Evolutionary conservation across 2,797 vertebrate species (phyloP), one percentile per base, ranked within the genome.

Genomic region (Tenualosa ilisha): DNA sequence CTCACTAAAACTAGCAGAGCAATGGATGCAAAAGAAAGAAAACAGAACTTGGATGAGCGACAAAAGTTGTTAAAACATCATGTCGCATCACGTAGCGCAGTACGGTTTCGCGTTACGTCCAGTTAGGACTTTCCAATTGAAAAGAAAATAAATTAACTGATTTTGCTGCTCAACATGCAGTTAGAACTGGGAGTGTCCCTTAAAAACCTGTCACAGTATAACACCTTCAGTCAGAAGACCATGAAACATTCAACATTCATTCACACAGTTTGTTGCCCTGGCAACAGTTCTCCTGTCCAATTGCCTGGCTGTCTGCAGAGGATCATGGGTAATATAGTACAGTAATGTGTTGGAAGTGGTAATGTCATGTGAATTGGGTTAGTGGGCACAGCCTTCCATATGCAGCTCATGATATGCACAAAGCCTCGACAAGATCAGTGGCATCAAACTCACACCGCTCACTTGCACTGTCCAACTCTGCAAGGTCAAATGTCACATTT

Each of bases 351-450:
- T 72, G 31, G 26, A 31, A 5, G 68, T 72, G 68, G 68, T 68
- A 31, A 37, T 68, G 63, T 72, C 13, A 40, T 37, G 26, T 72
- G 68, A 20, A 81, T 9, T 7, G 56, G 31, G 84, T 91, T 85
- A 81, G 81, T 82, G 81, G 37, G 75, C 87, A 88, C 86, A 87
- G 81, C 86, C 87, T 37, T 56, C 24, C 31, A 89, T 88, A 83
- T 81, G 84, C 72, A 84, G 50, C 86, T 82, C 86, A 84, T 81
- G 26, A 91, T 24, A 88, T 75, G 85, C 85, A 51, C 85, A 91
- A 61, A 72, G 87, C 85, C 61, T 89, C 82, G 86, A 92, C 86
- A 86, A 20, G 87, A 86, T 84, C 83, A 40, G 13, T 81, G 49
- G 84, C n/a, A 81, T 11, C 46, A 65, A 51, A 89, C 31, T 81